These are phyloP conservation scores for Tetrapedia diversipes DNA, from an alignment of 2,888 invertebrate genomes.

Conservation along the genomic window DNA sequence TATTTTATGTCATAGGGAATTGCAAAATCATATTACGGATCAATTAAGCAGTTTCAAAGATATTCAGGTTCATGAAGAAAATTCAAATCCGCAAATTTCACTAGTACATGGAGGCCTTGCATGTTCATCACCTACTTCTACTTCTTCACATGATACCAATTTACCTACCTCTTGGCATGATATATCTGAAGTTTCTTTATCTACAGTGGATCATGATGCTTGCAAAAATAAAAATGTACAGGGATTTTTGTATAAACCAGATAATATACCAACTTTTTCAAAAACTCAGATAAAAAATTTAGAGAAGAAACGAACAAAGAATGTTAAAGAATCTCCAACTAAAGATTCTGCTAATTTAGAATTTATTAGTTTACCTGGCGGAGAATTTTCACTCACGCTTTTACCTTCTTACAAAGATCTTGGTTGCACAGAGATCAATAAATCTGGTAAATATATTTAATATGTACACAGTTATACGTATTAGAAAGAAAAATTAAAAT, in stretches of 20 bases:
- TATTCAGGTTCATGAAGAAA: slow-evolving; percentile 50
- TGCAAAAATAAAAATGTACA: slow-evolving; percentile 1
- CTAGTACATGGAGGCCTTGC: slow-evolving; percentile 61
- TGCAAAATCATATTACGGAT: slow-evolving; percentile 69
- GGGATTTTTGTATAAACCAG: slow-evolving; percentile 3
- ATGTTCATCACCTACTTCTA: slow-evolving; percentile 72
- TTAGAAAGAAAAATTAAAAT: neutral
- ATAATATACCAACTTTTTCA: slow-evolving; percentile 5
- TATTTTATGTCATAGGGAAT: slow-evolving; percentile 61
- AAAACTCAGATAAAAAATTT: slow-evolving; percentile 47
- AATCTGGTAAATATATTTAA: slow-evolving; percentile 41
- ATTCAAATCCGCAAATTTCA: slow-evolving; percentile 59
- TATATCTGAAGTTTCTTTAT: slow-evolving; percentile 69
- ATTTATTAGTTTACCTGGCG: slow-evolving; percentile 74
- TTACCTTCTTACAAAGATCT: slow-evolving; percentile 63
- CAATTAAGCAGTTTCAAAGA: slow-evolving; percentile 65
- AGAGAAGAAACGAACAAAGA: slow-evolving; percentile 44
- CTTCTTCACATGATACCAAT: slow-evolving; percentile 69
- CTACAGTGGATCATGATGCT: slow-evolving; percentile 56
- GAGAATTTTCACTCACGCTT: slow-evolving; percentile 69
- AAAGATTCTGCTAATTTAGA: slow-evolving; percentile 70
- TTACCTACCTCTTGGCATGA: slow-evolving; percentile 63
- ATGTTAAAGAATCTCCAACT: slow-evolving; percentile 31
- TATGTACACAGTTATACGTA: neutral
- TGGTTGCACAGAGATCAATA: slow-evolving; percentile 49